phyloP scores from a whole-genome alignment of 1,140 invertebrate species.

The Diachasmimorpha longicaudata region DNA sequence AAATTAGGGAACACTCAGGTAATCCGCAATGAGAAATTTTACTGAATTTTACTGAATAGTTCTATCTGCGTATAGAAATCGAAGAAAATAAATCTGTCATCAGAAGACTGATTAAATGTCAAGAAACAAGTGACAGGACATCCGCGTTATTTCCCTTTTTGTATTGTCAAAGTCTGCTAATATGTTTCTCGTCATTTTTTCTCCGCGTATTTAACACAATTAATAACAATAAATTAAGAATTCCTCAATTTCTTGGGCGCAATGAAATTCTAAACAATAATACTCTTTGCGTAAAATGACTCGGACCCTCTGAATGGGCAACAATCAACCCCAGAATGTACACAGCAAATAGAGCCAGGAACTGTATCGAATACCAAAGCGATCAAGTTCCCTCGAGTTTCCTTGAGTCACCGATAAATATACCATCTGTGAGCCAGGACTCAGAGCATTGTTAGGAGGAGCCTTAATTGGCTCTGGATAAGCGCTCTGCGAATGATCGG shows the following conservation, averaged over 20 bases:
- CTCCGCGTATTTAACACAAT: too few relatives aligned
- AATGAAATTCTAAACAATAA: not conserved
- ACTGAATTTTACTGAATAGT: too few relatives aligned
- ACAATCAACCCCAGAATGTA: not conserved
- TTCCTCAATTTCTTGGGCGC: not conserved
- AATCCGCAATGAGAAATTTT: too few relatives aligned
- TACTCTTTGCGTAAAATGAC: not conserved
- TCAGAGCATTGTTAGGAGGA: not conserved
- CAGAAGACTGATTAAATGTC: too few relatives aligned
- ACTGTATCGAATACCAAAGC: not conserved
- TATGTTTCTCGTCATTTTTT: too few relatives aligned
- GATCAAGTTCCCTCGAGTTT: not conserved
- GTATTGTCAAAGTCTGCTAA: too few relatives aligned
- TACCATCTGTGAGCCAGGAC: not conserved
- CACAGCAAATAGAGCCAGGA: not conserved
- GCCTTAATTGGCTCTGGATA: constrained; percentile 19
- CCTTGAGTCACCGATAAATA: not conserved
- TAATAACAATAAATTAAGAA: too few relatives aligned
- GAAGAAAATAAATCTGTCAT: too few relatives aligned
- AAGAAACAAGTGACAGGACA: too few relatives aligned
- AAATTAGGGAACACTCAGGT: too few relatives aligned
- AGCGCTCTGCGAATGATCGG: constrained; percentile 23
- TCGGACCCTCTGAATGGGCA: not conserved
- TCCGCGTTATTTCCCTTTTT: too few relatives aligned
- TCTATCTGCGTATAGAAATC: too few relatives aligned